Base-by-base conservation (phyloP, 2,888 invertebrate genomes). In the Melinopterus prodromus region DNA sequence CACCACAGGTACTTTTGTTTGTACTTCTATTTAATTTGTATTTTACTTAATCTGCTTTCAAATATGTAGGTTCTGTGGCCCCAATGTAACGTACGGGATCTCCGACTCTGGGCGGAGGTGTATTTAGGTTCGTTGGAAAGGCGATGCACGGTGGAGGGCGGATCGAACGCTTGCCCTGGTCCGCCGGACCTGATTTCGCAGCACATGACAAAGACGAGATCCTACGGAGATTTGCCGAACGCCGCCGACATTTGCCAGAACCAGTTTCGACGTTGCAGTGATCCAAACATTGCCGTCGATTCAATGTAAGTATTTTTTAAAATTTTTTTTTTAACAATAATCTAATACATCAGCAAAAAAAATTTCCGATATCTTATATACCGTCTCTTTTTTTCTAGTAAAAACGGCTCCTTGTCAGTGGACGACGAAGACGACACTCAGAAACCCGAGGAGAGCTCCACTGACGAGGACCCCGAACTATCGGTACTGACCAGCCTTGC, bases 21-120 rank as follows among this genome's bases (percentile, higher is more conserved):
- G 35, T 78, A 71, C 36, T 71, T 12, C 69, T 77, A 7, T 53
- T 70, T 14, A 77, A 15, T 69, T 70, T 77, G 53, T 69, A 0
- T 3, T 69, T 77, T 77, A 38, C 3, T 37, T 69, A 37, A 6
- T 53, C 69, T 69, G 37, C 35, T 74, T 9, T 36, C 15, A 74
- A n/a, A 71, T 7, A 72, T 35, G 77, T 88, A 97, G 96, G 95
- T 97, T 85, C 90, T 98, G 84, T 96, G 95, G 94, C 97, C 97
- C 78, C 94, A 95, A 84, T 95, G 93, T 89, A 95, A 95, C 88
- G 94, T 97, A 78, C 93, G 97, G 79, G 94, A 96, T 86, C 91
- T 98, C 87, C 91, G 92, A 79, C 91, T 98, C 84, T 98, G 98
- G 98, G 92, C 93, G 83, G 95, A 95, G 84, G 93, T 98, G 82